phyloP scores from a whole-genome alignment of 92 coral and sea anemone genomes.

The Meandrina meandrites region DNA sequence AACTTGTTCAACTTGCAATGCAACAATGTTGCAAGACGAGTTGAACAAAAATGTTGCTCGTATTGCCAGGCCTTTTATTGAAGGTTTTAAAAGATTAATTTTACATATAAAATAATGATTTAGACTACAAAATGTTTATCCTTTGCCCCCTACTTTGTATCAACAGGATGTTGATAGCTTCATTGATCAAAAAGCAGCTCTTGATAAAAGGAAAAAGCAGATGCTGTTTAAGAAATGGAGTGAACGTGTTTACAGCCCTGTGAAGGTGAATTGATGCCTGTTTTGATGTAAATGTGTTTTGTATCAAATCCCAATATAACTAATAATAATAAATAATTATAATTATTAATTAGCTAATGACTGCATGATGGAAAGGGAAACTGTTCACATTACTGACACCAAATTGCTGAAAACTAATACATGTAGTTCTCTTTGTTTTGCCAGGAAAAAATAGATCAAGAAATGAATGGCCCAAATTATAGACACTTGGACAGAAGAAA shows the following conservation, averaged over 20 bases:
- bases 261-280: slow-evolving; percentile 54
- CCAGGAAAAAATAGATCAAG: slow-evolving; percentile 83
- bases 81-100: too few relatives aligned
- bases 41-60: too few relatives aligned
- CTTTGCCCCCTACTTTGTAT: background rate
- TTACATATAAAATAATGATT: too few relatives aligned
- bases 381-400: background rate
- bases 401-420: background rate
- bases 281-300: background rate
- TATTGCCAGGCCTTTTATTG: too few relatives aligned
- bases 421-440: background rate
- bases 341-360: too few relatives aligned
- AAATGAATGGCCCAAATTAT: slow-evolving; percentile 91
- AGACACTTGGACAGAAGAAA: slow-evolving; percentile 79
- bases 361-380: too few relatives aligned
- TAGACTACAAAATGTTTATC: background rate
- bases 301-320: too few relatives aligned
- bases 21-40: too few relatives aligned
- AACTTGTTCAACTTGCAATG: too few relatives aligned
- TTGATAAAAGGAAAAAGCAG: slow-evolving; percentile 81
- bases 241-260: slow-evolving; percentile 84
- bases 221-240: slow-evolving; percentile 94
- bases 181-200: slow-evolving; percentile 70
- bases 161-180: slow-evolving; percentile 76
- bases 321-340: too few relatives aligned